A percentile compares a stretch with the other conserved stretches of the same genome.
These are phyloP conservation scores for Xiphophorus hellerii DNA, from an alignment of 2,113 vertebrate genomes.

Conservation along the genomic window DNA sequence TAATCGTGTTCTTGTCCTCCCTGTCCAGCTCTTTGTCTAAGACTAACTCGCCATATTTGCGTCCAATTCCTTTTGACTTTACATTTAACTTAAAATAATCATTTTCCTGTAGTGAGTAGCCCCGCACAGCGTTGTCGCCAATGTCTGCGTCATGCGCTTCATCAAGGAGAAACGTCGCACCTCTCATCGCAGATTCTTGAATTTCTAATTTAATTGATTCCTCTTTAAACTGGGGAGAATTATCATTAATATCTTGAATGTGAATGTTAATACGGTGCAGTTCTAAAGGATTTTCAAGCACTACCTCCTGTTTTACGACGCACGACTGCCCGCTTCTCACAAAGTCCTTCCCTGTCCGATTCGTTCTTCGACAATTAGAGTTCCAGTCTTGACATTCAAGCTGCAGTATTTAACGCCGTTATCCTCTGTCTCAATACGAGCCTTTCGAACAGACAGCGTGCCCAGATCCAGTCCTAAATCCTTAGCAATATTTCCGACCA, in stretches of 20 bases:
- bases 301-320: constrained; percentile 75
- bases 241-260: constrained; percentile 82
- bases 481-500: constrained; percentile 82
- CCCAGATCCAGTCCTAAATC: constrained; percentile 70
- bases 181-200: constrained; percentile 55
- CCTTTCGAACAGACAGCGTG: constrained; percentile 67
- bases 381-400: constrained; percentile 65
- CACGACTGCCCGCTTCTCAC: constrained; percentile 62
- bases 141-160: constrained; percentile 80
- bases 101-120: constrained; percentile 72
- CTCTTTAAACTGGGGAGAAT: constrained; percentile 64
- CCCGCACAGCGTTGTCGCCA: constrained; percentile 75
- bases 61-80: constrained; percentile 46
- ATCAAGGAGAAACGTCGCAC: constrained; percentile 68
- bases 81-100: constrained; percentile 70
- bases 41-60: constrained; percentile 68
- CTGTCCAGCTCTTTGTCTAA: constrained; percentile 65
- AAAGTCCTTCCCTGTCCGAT: constrained; percentile 82
- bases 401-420: constrained; percentile 62
- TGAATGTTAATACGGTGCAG: constrained; percentile 68
- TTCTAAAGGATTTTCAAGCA: constrained; percentile 77
- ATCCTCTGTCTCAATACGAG: constrained; percentile 64
- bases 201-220: constrained; percentile 68
- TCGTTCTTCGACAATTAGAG: constrained; percentile 67
- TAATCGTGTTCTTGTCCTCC: constrained; percentile 30